Base-by-base conservation (phyloP, 2,797 vertebrate genomes). In the Hirundo rustica region DNA sequence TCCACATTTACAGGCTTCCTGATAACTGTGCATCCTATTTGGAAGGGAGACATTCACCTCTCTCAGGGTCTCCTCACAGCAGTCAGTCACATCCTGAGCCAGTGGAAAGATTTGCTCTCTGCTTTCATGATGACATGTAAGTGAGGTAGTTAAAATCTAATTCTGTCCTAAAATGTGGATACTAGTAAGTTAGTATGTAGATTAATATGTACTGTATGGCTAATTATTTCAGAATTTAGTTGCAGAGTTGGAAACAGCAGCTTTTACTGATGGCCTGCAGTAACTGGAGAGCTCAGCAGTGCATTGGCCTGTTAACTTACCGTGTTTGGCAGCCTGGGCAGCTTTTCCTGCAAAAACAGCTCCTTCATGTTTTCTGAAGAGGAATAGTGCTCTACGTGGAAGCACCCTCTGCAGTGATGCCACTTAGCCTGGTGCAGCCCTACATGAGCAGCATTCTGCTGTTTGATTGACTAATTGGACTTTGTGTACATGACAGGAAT, bases 91-190 rank as follows among this genome's bases (percentile, higher is more conserved):
- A 97, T 85, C 88, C 89, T 62, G 97, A 97, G 79, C 97, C 97
- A 44, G 85, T 97, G 82, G 96, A 96, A 62, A 98, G 96, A 89
- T 98, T 99, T 96, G 92, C 97, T 11, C 98, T 99, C 40, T 98
- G 97, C 92, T 98, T 99, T 93, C 98, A 84, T 88, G 98, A 98
- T 97, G 98, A 98, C 80, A 47, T 97, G 99, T 99, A 95, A 99
- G 99, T 98, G 78, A 51, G 26, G 20, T 11, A 74, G 26, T 51
- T 89, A 44, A 70, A 91, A 45, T 68, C 22, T 32, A 54, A 32
- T 74, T 88, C 15, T 89, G 22, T 67, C 30, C 73, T 65, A 23
- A 85, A 88, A 75, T 40, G 13, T 18, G 26, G 6, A 5, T 40
- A 11, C 8, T 11, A 29, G 15, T n/a, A 17, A 25, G 32, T 62